Evolutionary conservation across 2,888 invertebrate species (phyloP).

Genomic region (Drepanosiphum platanoidis): DNA sequence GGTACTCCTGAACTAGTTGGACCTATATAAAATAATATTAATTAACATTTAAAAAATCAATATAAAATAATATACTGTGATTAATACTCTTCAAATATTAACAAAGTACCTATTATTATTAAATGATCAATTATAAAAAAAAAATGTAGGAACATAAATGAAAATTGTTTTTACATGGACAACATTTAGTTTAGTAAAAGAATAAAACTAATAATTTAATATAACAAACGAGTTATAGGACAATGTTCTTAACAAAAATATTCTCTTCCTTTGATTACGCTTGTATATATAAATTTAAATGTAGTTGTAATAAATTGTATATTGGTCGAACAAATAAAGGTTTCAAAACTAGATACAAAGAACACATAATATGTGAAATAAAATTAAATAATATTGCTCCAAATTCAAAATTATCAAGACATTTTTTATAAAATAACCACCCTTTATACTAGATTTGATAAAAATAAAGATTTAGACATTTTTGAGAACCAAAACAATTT

Average conservation of each 20-base stretch:
- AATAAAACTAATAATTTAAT: background rate
- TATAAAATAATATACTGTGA: background rate
- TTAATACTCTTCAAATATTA: background rate
- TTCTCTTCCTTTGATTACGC: background rate
- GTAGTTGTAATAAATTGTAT: background rate
- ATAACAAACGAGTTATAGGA: background rate
- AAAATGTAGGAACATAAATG: background rate
- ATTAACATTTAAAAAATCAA: background rate
- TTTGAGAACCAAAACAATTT: no score
- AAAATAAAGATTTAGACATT: no score
- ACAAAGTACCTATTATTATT: no score
- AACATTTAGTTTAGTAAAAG: background rate
- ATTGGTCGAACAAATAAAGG: background rate
- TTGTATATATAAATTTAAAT: background rate
- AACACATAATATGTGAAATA: background rate
- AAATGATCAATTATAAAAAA: background rate
- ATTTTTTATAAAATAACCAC: no score
- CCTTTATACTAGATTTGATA: no score
- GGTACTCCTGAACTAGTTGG: background rate
- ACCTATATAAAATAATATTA: background rate
- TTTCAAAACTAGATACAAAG: background rate
- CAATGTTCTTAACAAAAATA: background rate
- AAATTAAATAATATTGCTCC: background rate
- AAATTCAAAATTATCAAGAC: no score
- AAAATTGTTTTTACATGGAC: background rate